Evolutionary conservation across 2,888 invertebrate genomes (phyloP).

Genomic region (Tetragonula carbonaria): DNA sequence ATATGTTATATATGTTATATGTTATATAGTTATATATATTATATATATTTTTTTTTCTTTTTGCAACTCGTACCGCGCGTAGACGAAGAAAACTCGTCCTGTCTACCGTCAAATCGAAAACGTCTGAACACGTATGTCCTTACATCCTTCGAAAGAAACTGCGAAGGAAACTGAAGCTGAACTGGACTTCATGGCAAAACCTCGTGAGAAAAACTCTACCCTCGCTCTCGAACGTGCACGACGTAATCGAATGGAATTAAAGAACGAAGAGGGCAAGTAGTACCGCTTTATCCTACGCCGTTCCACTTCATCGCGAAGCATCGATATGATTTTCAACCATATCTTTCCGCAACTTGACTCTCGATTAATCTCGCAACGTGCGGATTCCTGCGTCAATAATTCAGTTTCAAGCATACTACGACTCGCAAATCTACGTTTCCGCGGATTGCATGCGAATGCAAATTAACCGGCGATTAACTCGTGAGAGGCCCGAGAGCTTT

Average conservation of each 20-base stretch:
- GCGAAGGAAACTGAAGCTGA: conserved; percentile 30
- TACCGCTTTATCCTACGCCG: neutral
- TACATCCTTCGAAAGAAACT: neutral
- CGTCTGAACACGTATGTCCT: conserved; percentile 9
- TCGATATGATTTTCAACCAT: no score
- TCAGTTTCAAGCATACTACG: no score
- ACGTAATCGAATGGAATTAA: neutral
- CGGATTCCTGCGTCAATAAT: no score
- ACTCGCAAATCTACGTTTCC: no score
- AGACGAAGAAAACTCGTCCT: conserved; percentile 17
- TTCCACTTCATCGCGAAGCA: neutral
- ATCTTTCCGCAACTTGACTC: no score
- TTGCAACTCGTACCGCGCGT: conserved; percentile 3
- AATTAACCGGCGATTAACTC: neutral
- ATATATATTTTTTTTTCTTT: neutral
- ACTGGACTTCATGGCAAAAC: neutral
- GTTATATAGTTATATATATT: no score
- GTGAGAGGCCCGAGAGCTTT: neutral
- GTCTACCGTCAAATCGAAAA: conserved; percentile 32
- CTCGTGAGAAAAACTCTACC: neutral
- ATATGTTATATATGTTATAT: no score
- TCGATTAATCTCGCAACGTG: no score
- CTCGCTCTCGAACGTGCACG: no score
- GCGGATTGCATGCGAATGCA: neutral
- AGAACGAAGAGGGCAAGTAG: neutral